Evolutionary conservation across 2,797 vertebrate species (phyloP), one percentile per base, ranked within the genome.

Genomic region (Lemur catta): DNA sequence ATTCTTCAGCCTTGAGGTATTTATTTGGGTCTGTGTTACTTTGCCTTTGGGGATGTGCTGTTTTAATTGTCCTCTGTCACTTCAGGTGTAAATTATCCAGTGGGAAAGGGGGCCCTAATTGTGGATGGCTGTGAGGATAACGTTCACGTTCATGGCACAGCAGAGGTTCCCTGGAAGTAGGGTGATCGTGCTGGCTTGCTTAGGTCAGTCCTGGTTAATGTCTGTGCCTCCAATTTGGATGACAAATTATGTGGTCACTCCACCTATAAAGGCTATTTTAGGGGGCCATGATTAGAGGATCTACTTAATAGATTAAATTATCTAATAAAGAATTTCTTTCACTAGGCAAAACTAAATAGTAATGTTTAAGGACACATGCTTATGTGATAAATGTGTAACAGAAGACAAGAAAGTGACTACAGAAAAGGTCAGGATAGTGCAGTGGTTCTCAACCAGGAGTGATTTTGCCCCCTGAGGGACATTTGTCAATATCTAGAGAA

Each of bases 11-110:
- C 2, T 75, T 59, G 22, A 94, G 81, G 38, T 74, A 35, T 79
- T 93, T 87, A n/a, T 89, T 71, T 91, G 75, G 71, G 61, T 71
- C 69, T 94, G 2, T 82, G 61, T 92, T 89, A 43, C 72, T 71
- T 94, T 81, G 63, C 26, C 61, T 33, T n/a, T 93, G 55, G 80
- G 59, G 18, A 61, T 46, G 33, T 46, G 30, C 65, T 84, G n/a
- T 95, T 93, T 89, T 93, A 35, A 67, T 80, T 92, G 92, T 84
- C 43, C n/a, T 75, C n/a, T 50, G 48, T 90, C 85, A 91, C 75
- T 84, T 85, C 24, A 14, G 11, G 15, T 59, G n/a, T n/a, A 94
- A 33, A 33, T 84, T 96, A 74, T 38, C 13, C 41, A 87, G 55
- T 59, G 26, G 48, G 89, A 82, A 80, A 38, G 63, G 41, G 84